Conservation (phyloP, 2,797 vertebrate genomes). For the Microtus obscurus region DNA sequence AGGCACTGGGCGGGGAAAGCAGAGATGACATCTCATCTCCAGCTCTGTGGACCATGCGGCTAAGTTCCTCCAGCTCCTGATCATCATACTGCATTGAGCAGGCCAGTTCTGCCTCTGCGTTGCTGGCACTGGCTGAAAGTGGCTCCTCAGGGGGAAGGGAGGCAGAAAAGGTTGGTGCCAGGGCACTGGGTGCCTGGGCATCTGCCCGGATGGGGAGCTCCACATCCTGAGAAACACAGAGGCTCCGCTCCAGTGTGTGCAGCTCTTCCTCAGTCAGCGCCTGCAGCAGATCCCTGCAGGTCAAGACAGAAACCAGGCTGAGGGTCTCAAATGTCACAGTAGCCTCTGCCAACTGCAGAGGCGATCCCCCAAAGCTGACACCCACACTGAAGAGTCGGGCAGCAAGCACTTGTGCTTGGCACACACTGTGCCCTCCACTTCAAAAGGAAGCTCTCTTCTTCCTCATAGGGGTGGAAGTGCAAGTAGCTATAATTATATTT, state of each 20-base stretch:
- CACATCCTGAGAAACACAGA: conserved; percentile 96
- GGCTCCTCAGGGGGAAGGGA: conserved; percentile 85
- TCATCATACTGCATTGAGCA: conserved; percentile 99
- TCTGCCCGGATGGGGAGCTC: conserved; percentile 86
- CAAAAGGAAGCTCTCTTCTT: neutral
- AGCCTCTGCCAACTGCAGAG: neutral
- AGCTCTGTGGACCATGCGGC: conserved; percentile 96
- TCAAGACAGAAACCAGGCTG: neutral
- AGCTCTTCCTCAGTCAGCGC: conserved; percentile 95
- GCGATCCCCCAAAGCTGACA: no score
- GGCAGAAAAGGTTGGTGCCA: conserved; percentile 79
- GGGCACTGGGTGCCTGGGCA: conserved; percentile 85
- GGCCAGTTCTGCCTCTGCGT: conserved; percentile 93
- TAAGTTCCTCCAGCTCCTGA: conserved; percentile 97
- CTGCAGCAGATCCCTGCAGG: conserved; percentile 94
- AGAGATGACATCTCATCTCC: conserved; percentile 98
- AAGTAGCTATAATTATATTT: neutral
- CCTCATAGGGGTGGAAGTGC: neutral
- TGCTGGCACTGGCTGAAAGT: conserved; percentile 86
- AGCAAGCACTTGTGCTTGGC: neutral
- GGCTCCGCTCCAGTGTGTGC: conserved; percentile 93
- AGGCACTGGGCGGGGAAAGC: conserved; percentile 95
- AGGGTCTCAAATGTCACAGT: neutral
- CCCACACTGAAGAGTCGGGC: neutral
- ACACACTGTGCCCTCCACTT: accelerated